Conservation (phyloP, 1,140 invertebrate species). For the Drosophila pseudoananassae region DNA sequence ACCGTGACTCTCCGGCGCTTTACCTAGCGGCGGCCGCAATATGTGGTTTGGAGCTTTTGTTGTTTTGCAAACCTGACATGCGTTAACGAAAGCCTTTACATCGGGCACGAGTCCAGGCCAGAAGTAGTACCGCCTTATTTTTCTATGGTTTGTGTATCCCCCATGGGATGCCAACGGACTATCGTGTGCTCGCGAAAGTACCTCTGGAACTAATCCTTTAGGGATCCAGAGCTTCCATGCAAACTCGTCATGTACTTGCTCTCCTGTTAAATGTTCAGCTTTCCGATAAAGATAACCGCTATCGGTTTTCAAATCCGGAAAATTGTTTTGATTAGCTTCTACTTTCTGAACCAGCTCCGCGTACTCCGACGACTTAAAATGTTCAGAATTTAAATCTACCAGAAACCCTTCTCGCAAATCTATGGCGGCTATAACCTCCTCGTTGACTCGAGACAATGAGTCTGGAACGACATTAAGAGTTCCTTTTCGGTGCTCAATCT, state of each 20-base stretch:
- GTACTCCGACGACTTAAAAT: not conserved
- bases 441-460: slow-evolving; percentile 1
- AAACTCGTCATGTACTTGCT: not conserved
- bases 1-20: not conserved
- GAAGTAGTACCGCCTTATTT: too few relatives aligned
- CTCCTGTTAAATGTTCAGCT: not conserved
- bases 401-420: not conserved
- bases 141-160: not conserved
- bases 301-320: not conserved
- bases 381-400: not conserved
- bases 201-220: not conserved
- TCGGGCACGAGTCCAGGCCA: not conserved
- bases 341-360: not conserved
- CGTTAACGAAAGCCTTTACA: not conserved
- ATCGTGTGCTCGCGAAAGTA: too few relatives aligned
- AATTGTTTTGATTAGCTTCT: not conserved
- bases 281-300: not conserved
- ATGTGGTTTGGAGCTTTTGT: not conserved
- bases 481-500: slow-evolving; percentile 3
- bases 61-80: not conserved
- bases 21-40: not conserved
- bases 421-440: not conserved
- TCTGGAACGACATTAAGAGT: slow-evolving; percentile 2
- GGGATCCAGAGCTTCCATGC: slow-evolving; percentile 16
- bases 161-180: too few relatives aligned